Evolutionary conservation across 2,113 vertebrate genomes (phyloP).

Genomic region (Cyphomyrus plagiostoma): DNA sequence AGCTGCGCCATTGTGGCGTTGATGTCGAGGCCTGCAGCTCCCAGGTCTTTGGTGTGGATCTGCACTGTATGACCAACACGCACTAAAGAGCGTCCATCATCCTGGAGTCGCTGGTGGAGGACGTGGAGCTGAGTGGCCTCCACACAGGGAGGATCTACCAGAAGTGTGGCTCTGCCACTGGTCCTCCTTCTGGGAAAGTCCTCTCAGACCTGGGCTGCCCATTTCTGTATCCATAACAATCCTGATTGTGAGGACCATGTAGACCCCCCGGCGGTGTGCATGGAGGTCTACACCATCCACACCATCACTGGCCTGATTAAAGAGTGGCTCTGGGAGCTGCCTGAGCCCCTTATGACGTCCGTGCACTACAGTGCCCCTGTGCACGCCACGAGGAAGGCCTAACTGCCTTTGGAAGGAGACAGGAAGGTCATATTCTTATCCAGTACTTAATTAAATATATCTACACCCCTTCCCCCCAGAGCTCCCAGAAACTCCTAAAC

Average conservation of each 20-base stretch:
- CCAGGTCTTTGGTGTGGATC: conserved; percentile 78
- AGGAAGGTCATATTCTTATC: too few relatives aligned
- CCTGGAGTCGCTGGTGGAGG: conserved; percentile 77
- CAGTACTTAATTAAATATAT: too few relatives aligned
- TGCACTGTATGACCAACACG: conserved; percentile 70
- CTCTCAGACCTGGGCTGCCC: conserved; percentile 18
- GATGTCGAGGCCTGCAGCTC: conserved; percentile 48
- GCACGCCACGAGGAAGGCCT: not conserved
- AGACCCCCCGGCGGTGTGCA: conserved; percentile 65
- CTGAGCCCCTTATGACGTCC: conserved; percentile 67
- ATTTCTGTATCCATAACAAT: not conserved
- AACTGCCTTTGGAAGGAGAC: too few relatives aligned
- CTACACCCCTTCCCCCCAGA: too few relatives aligned
- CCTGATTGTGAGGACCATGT: not conserved
- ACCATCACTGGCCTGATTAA: conserved; percentile 86
- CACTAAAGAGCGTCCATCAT: conserved; percentile 71
- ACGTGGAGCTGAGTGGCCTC: conserved; percentile 85
- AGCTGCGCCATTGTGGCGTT: not conserved
- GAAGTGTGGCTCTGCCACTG: not conserved
- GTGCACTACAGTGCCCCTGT: conserved; percentile 84
- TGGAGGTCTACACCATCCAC: conserved; percentile 88
- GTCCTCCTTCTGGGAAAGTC: not conserved
- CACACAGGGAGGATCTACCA: conserved; percentile 46
- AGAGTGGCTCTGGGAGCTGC: conserved; percentile 78
- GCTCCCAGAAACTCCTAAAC: too few relatives aligned